Base-by-base conservation (phyloP, 2,113 vertebrate species). In the Loxodonta africana region DNA sequence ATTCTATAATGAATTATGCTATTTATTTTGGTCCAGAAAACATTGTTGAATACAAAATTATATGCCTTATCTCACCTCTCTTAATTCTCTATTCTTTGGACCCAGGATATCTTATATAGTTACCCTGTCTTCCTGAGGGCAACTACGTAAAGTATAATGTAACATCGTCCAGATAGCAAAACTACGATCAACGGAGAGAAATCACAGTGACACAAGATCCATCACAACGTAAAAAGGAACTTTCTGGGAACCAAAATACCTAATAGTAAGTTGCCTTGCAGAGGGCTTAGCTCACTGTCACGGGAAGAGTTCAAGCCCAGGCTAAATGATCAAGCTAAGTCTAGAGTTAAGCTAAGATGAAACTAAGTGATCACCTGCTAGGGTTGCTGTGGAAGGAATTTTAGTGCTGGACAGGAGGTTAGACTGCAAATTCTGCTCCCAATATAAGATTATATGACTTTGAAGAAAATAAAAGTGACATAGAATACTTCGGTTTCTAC, bases 131-230 rank as follows among this genome's bases (percentile, higher is more conserved):
- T 69, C 37, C 30, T 77, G 85, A 90, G 30, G 8, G 1, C 30
- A 90, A 53, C 67, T 90, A 26, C 15, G 11, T 26, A 86, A 48
- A 94, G 86, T 86, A 83, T 74, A 86, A 78, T 4, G 15, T 6
- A 94, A 57, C 76, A 96, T 89, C 62, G 89, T 94, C 9, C 62
- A 92, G 81, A 90, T 12, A 65, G 41, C 46, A 90, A 96, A 85
- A 83, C 80, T 1, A 33, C 51, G 67, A 80, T 51, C 78, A 86
- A 44, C 71, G 37, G 28, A 81, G 60, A 93, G 60, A 83, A 94
- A 90, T 78, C 44, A 60, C 60, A 89, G 25, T 21, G 28, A 44
- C 78, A 44, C 30, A 80, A 74, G 41, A 76, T 62, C 63, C 8
- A 80, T 5, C 21, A 48, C 30, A 67, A 78, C 37, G 33, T 63